A percentile compares a stretch with the other conserved stretches of the same genome.
phyloP scores from a whole-genome alignment of 1,140 invertebrate species.

The Drosophila lacertosa region DNA sequence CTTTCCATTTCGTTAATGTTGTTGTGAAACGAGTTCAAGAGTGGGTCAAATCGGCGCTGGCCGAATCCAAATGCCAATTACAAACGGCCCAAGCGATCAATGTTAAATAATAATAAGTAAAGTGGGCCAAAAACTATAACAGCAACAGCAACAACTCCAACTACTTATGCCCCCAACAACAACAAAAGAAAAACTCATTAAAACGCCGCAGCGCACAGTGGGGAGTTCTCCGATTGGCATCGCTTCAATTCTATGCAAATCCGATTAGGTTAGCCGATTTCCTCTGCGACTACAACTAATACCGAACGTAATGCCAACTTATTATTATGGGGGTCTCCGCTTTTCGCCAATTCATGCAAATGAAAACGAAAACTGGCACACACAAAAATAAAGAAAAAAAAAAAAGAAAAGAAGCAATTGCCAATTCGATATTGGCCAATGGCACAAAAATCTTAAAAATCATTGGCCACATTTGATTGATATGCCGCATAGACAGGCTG shows the following conservation, averaged over 20 bases:
- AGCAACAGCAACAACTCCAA: no score
- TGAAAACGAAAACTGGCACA: slow-evolving; percentile 77
- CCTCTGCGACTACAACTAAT: slow-evolving; percentile 24
- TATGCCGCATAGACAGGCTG: slow-evolving; percentile 64
- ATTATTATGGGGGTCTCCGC: slow-evolving; percentile 27
- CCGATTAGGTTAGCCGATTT: slow-evolving; percentile 54
- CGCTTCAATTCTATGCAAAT: slow-evolving; percentile 74
- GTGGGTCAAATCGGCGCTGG: slow-evolving; percentile 40
- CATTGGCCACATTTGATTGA: slow-evolving; percentile 74
- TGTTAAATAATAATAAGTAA: slow-evolving; percentile 78
- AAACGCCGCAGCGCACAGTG: slow-evolving; percentile 64
- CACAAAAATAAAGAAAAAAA: no score
- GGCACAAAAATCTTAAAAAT: slow-evolving; percentile 58
- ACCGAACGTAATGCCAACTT: slow-evolving; percentile 38
- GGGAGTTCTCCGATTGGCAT: slow-evolving; percentile 46
- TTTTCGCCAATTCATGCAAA: slow-evolving; percentile 76
- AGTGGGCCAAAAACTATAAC: slow-evolving; percentile 66
- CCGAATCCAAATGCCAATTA: slow-evolving; percentile 67
- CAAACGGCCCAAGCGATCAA: slow-evolving; percentile 54
- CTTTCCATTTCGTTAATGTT: slow-evolving; percentile 65
- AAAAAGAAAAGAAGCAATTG: no score
- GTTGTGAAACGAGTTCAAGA: slow-evolving; percentile 65
- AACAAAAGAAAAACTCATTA: slow-evolving; percentile 68
- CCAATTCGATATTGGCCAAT: slow-evolving; percentile 28
- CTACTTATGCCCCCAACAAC: slow-evolving; percentile 8